Percentiles rank a stretch among this genome's conserved stretches.
phyloP scores from a whole-genome alignment of 2,113 vertebrate species.

The Scalopus aquaticus region DNA sequence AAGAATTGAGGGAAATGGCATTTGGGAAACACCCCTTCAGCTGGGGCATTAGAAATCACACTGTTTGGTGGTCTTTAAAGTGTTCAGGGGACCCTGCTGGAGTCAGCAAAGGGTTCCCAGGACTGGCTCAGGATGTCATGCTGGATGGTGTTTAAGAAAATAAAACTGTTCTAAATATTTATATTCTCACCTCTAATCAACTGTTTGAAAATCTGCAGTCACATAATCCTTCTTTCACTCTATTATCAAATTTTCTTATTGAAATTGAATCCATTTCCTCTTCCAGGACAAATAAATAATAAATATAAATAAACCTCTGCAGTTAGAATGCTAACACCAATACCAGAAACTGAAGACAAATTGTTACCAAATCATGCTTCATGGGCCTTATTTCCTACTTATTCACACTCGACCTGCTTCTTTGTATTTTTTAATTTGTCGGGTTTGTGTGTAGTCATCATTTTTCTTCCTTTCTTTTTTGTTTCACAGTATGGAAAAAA shows the following conservation, averaged over 20 bases:
- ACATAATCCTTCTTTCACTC: not conserved
- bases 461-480: not conserved
- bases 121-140: not conserved
- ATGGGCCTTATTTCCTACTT: not conserved
- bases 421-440: not conserved
- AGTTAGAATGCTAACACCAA: not conserved
- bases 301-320: not conserved
- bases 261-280: slow-evolving; percentile 42
- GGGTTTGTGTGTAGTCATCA: not conserved
- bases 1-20: not conserved
- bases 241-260: slow-evolving; percentile 14
- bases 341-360: not conserved
- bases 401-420: not conserved
- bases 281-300: not conserved
- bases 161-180: not conserved
- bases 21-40: not conserved
- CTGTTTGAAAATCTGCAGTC: slow-evolving; percentile 1
- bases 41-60: not conserved
- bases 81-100: not conserved
- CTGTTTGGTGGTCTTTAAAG: not conserved
- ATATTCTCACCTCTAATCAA: not conserved
- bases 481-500: not conserved
- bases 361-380: not conserved
- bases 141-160: not conserved
- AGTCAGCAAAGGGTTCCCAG: not conserved